These are phyloP conservation scores for Boloria euphrosyne DNA, from an alignment of 2,888 invertebrate genomes.

Conservation along the genomic window DNA sequence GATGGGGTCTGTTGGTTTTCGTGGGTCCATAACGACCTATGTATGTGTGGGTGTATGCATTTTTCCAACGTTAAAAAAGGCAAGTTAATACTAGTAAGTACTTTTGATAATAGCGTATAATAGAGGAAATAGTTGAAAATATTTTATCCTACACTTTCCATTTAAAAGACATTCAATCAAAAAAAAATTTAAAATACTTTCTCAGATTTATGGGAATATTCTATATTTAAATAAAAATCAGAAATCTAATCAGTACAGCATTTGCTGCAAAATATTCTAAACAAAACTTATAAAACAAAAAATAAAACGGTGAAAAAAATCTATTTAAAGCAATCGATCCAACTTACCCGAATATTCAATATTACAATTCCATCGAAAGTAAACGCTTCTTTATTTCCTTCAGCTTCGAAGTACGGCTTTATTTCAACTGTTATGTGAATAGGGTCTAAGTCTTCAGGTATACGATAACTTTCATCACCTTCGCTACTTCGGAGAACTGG, in stretches of 20 bases:
- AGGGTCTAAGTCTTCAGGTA: constrained; percentile 76
- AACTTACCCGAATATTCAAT: constrained; percentile 62
- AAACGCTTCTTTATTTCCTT: constrained; percentile 57
- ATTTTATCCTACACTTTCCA: too few species aligned
- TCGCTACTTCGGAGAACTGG: constrained; percentile 42
- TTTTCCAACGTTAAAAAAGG: too few species aligned
- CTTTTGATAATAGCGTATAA: too few species aligned
- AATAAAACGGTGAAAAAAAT: too few species aligned
- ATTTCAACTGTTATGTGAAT: constrained; percentile 78
- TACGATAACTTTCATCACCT: constrained; percentile 52
- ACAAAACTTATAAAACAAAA: neutral
- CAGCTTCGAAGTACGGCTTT: constrained; percentile 75
- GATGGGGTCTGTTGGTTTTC: too few species aligned
- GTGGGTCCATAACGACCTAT: too few species aligned
- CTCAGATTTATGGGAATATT: too few species aligned
- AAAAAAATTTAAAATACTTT: too few species aligned
- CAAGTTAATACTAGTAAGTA: too few species aligned
- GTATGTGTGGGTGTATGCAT: too few species aligned
- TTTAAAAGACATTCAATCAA: too few species aligned
- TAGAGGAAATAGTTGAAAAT: too few species aligned
- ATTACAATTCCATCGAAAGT: constrained; percentile 73
- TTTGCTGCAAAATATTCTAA: neutral
- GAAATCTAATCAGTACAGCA: neutral
- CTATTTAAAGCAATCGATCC: neutral
- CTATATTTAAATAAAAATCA: neutral